These are phyloP conservation scores for Nerophis ophidion DNA, from an alignment of 2,113 vertebrate species.

Conservation along the genomic window DNA sequence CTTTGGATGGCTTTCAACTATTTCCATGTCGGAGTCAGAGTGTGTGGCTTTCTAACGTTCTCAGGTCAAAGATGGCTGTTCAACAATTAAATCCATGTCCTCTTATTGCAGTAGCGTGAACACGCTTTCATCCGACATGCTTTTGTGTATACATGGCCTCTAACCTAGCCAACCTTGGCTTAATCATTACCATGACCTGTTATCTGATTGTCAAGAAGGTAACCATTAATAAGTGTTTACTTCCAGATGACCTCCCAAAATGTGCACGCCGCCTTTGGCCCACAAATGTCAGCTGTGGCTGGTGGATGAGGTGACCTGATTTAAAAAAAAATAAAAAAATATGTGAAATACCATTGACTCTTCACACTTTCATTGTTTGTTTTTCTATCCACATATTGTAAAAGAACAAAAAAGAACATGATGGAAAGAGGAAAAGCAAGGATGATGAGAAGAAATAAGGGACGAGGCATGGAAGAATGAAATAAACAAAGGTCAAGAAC, in stretches of 20 bases:
- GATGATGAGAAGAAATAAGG: not conserved
- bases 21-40: constrained; percentile 16
- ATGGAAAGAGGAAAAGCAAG: not conserved
- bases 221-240: constrained; percentile 99
- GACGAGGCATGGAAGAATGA: not conserved
- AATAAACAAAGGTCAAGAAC: not conserved
- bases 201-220: constrained; percentile 90
- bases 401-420: not conserved
- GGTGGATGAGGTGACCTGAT: constrained; percentile 44
- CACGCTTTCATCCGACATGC: constrained; percentile 66
- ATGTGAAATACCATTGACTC: too few species aligned
- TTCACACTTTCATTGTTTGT: too few species aligned
- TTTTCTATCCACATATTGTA: too few species aligned
- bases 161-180: constrained; percentile 74
- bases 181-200: constrained; percentile 97
- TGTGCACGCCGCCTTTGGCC: constrained; percentile 76
- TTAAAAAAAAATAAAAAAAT: constrained; percentile 13
- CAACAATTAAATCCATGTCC: constrained; percentile 67
- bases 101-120: constrained; percentile 60
- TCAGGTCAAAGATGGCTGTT: constrained; percentile 68
- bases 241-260: constrained; percentile 91
- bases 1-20: constrained; percentile 54
- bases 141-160: constrained; percentile 71
- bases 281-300: constrained; percentile 78
- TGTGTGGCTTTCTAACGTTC: constrained; percentile 54